Conservation (phyloP, 2,888 invertebrate species). For the Cryptus viduatorius region DNA sequence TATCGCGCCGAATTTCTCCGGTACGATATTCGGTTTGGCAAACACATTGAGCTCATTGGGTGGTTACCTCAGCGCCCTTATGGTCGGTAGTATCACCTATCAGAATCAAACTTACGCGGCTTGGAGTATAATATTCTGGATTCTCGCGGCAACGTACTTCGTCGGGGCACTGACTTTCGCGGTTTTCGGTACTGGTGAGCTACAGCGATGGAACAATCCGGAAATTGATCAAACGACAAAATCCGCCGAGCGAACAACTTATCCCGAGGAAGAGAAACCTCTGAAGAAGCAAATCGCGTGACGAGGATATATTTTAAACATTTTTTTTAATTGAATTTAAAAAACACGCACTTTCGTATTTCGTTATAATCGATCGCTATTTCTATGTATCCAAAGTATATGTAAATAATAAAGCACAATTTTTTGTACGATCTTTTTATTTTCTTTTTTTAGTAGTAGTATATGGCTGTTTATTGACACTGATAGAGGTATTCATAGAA, state of each 20-base stretch:
- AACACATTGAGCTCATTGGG: constrained; percentile 94
- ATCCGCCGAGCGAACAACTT: constrained; percentile 62
- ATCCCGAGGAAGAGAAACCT: constrained; percentile 84
- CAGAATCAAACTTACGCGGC: constrained; percentile 90
- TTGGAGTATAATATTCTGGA: constrained; percentile 94
- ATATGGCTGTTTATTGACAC: too few species aligned
- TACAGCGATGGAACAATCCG: constrained; percentile 86
- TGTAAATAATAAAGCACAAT: constrained; percentile 62
- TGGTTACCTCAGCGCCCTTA: constrained; percentile 92
- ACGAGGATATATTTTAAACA: constrained; percentile 70
- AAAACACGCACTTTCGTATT: background rate
- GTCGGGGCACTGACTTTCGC: constrained; percentile 89
- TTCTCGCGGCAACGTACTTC: constrained; percentile 90
- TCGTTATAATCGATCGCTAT: constrained; percentile 23
- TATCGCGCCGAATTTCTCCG: constrained; percentile 95
- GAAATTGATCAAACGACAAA: constrained; percentile 34
- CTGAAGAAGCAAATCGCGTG: constrained; percentile 83
- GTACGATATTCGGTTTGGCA: constrained; percentile 95
- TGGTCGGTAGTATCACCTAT: constrained; percentile 92
- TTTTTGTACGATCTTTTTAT: constrained; percentile 44
- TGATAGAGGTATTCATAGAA: too few species aligned
- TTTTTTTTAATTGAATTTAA: background rate
- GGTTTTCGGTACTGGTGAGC: constrained; percentile 89
- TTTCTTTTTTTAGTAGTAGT: background rate
- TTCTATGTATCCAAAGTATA: constrained; percentile 50